phyloP scores from a whole-genome alignment of 1,140 invertebrate species.

The Trichonephila clavipes region DNA sequence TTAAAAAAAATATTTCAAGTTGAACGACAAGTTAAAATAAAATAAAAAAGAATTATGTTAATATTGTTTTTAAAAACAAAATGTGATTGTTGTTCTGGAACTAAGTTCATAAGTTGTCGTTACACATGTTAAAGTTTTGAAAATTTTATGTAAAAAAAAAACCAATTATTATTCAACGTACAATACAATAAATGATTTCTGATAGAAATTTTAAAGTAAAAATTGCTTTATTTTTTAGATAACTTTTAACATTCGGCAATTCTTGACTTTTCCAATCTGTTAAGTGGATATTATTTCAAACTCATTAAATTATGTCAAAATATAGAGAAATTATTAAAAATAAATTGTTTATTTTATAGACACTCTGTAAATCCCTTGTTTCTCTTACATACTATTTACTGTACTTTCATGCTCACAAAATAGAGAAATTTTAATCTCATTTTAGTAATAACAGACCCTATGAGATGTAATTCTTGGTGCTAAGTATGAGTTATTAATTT shows the following conservation, averaged over 20 bases:
- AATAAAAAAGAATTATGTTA: background rate
- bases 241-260: background rate
- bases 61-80: background rate
- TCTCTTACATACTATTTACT: background rate
- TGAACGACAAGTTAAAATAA: too few species aligned
- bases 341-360: background rate
- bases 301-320: background rate
- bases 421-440: background rate
- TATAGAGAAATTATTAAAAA: background rate
- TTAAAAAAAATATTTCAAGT: too few species aligned
- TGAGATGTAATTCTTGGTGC: slow-evolving; percentile 40
- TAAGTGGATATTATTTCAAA: background rate
- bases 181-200: background rate
- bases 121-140: slow-evolving; percentile 33
- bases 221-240: background rate
- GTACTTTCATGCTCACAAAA: background rate
- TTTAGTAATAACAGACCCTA: background rate
- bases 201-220: background rate
- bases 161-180: background rate
- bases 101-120: slow-evolving; percentile 21
- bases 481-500: slow-evolving; percentile 15
- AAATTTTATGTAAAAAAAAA: slow-evolving; percentile 30
- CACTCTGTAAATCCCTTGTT: background rate
- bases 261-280: background rate
- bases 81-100: slow-evolving; percentile 26